A percentile compares a stretch with the other conserved stretches of the same genome.
These are phyloP conservation scores for Dicrostonyx torquatus DNA, from an alignment of 2,797 vertebrate genomes.

Conservation along the genomic window DNA sequence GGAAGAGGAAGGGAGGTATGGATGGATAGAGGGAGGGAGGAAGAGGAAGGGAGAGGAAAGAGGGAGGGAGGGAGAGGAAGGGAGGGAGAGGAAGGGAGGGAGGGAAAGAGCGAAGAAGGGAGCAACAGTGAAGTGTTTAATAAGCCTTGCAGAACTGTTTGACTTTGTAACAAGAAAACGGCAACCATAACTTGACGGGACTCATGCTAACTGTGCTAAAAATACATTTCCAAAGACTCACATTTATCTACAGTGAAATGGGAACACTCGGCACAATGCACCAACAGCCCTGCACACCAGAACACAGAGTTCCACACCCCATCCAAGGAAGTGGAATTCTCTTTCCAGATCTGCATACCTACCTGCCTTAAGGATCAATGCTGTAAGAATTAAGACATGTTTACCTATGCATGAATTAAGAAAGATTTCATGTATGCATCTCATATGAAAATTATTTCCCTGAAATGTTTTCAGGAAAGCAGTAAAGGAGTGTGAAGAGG, in stretches of 20 bases:
- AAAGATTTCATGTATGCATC: slow-evolving; percentile 7
- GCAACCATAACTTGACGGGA: neutral
- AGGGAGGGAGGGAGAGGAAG: too few relatives aligned
- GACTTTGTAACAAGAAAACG: neutral
- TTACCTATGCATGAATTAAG: neutral
- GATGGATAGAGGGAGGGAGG: neutral
- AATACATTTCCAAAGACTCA: slow-evolving; percentile 9
- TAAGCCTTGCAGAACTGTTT: neutral
- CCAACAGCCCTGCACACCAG: neutral
- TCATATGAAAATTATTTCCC: slow-evolving; percentile 26
- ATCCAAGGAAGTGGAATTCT: neutral
- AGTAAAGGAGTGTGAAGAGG: neutral
- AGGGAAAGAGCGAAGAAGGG: neutral
- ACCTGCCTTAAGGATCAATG: slow-evolving; percentile 4
- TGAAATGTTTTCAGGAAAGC: slow-evolving; percentile 13
- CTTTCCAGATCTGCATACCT: neutral
- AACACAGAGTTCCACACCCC: neutral
- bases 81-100: neutral
- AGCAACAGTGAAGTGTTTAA: neutral
- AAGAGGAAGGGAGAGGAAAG: fast-evolving
- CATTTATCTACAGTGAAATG: neutral
- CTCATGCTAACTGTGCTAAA: slow-evolving; percentile 25
- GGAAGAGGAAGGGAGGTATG: neutral
- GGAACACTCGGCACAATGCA: neutral
- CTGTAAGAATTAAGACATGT: slow-evolving; percentile 9